Evolutionary conservation across 2,797 vertebrate genomes (phyloP), one percentile per base, ranked within the genome.

Genomic region (Tiaroga cobitis): DNA sequence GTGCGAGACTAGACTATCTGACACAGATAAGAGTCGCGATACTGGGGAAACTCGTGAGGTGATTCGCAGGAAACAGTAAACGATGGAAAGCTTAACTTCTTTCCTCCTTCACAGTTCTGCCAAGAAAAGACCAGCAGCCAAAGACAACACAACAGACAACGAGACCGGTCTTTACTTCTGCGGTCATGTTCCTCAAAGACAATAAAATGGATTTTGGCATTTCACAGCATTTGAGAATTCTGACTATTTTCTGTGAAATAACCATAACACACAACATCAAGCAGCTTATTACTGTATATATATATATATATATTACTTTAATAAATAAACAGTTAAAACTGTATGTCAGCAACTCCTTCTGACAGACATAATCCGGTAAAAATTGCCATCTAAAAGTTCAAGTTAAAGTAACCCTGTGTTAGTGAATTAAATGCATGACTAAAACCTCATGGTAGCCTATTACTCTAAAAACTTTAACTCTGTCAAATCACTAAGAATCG

Each of bases 41-140:
- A 26, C 13, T 13, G 63, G 76, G 73, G 26, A 81, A 78, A 18
- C 26, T 46, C 51, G 18, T 3, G 46, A 77, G 82, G 26, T 70
- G 37, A 26, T 85, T 80, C 83, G 39, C 80, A 76, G 80, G 75
- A 82, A 72, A 86, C 21, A 61, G 61, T 41, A 82, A 85, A 84
- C 24, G 11, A 24, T 21, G 61, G 41, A 86, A 85, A 80, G 75
- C 46, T 37, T 63, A 65, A 80, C 82, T 86, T 89, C 85, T 85
- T 85, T 80, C 80, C 83, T 76, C 39, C 13, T 76, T 13, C 9
- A 59, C 37, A 24, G 9, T 39, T 10, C 16, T 32, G 84, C 83
- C 83, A 82, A 75, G 41, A 83, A 56, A 9, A 87, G 51, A 82
- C 59, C 26, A 61, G 9, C 18, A 6, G 79, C 88, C 86, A 87